Conservation (phyloP, 2,113 vertebrate species). For the Charadrius vociferus region DNA sequence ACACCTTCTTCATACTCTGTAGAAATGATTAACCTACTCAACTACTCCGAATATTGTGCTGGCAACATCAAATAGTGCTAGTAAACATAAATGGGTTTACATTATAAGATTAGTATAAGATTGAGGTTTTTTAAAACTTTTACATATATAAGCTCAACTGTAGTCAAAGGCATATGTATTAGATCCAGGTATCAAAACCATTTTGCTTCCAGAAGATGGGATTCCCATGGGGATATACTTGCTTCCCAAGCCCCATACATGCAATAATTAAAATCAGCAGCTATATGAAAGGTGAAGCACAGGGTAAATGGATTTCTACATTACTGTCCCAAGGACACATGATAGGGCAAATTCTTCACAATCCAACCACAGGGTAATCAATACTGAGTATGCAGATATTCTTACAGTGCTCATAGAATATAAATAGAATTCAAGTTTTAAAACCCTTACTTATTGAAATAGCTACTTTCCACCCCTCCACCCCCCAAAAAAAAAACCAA, state of each 20-base stretch:
- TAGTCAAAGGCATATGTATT: neutral
- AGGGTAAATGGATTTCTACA: constrained; percentile 73
- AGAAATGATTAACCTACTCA: neutral
- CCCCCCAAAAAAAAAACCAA: neutral
- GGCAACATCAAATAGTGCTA: neutral
- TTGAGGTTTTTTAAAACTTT: neutral
- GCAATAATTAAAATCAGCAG: constrained; percentile 64
- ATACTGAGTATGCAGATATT: constrained; percentile 41
- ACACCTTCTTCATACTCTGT: neutral
- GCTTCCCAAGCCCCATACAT: constrained; percentile 35
- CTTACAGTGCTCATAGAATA: neutral
- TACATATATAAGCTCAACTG: neutral
- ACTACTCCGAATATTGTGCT: neutral
- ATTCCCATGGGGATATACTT: constrained; percentile 27
- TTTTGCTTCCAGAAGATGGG: neutral
- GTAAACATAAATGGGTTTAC: neutral
- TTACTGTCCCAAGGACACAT: constrained; percentile 63
- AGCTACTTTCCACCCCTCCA: accelerated
- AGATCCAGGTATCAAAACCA: neutral
- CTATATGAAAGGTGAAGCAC: constrained; percentile 59
- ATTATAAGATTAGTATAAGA: neutral
- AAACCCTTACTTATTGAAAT: neutral
- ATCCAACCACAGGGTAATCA: constrained; percentile 46
- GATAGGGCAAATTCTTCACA: constrained; percentile 37
- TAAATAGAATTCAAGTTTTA: constrained; percentile 16